Conservation (phyloP, 2,888 invertebrate genomes). For the Agrotis puta region DNA sequence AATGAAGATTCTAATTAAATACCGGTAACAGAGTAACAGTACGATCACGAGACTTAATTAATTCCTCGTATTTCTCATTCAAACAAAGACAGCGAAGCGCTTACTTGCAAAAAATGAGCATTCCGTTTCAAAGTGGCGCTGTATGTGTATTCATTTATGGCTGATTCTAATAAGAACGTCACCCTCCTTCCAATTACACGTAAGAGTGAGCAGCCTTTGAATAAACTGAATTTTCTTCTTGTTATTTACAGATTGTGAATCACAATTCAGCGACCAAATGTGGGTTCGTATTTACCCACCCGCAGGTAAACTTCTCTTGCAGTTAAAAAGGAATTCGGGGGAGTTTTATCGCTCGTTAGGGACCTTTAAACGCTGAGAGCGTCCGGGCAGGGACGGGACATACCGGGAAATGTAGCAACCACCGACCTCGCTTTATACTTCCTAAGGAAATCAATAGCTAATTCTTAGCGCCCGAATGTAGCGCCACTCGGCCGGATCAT, state of each 20-base stretch:
- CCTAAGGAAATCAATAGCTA: conserved; percentile 72
- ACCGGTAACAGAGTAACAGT: conserved; percentile 5
- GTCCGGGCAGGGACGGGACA: conserved; percentile 64
- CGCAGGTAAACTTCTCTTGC: conserved; percentile 87
- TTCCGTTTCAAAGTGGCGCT: conserved; percentile 42
- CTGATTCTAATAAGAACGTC: conserved; percentile 64
- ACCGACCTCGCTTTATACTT: conserved; percentile 68
- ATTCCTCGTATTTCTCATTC: conserved; percentile 35
- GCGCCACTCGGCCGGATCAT: conserved; percentile 55
- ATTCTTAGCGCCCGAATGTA: conserved; percentile 61
- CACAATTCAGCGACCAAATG: conserved; percentile 86
- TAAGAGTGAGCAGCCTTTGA: conserved; percentile 68
- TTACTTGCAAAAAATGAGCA: conserved; percentile 59
- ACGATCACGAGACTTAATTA: conserved; percentile 33
- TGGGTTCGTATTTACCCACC: conserved; percentile 88
- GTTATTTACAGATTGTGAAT: conserved; percentile 84
- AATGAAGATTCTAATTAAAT: conserved; percentile 14
- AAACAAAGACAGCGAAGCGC: conserved; percentile 48
- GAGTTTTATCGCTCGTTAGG: conserved; percentile 89
- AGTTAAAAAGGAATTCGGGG: conserved; percentile 87
- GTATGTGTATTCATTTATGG: conserved; percentile 58
- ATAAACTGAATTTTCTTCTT: conserved; percentile 75
- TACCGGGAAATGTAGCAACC: conserved; percentile 62
- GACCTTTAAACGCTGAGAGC: conserved; percentile 81
- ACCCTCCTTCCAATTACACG: conserved; percentile 66